Evolutionary conservation across 2,113 vertebrate genomes (phyloP).

Genomic region (Malaclemys terrapin): DNA sequence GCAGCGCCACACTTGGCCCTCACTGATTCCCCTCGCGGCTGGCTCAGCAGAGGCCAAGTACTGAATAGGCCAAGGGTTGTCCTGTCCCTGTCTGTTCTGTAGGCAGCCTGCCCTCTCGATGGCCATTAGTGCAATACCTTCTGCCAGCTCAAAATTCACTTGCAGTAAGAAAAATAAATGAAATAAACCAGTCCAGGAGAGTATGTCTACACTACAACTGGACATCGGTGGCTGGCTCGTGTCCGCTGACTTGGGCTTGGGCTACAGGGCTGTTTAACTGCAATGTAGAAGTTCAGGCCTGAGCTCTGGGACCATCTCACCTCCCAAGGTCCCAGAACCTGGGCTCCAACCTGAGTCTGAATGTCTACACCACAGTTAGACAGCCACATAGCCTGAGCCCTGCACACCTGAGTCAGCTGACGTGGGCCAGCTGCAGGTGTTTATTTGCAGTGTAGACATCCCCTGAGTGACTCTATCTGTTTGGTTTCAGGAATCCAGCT

Average conservation of each 20-base stretch:
- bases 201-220: no score
- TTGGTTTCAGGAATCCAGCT: constrained; percentile 52
- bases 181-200: neutral
- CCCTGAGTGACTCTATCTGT: neutral
- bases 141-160: neutral
- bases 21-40: neutral
- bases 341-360: neutral
- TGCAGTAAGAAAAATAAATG: neutral
- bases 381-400: neutral
- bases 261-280: neutral
- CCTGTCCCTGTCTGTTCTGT: fast-evolving
- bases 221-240: fast-evolving
- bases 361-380: neutral
- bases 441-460: neutral
- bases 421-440: neutral
- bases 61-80: neutral
- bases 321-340: neutral
- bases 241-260: neutral
- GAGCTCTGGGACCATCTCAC: neutral
- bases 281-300: no score
- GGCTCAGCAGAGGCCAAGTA: neutral
- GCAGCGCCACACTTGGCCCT: no score
- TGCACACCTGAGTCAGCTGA: neutral
- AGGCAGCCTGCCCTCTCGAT: neutral
- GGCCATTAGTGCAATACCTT: neutral